Conservation (phyloP, 2,888 invertebrate genomes). For the Chesias legatella region DNA sequence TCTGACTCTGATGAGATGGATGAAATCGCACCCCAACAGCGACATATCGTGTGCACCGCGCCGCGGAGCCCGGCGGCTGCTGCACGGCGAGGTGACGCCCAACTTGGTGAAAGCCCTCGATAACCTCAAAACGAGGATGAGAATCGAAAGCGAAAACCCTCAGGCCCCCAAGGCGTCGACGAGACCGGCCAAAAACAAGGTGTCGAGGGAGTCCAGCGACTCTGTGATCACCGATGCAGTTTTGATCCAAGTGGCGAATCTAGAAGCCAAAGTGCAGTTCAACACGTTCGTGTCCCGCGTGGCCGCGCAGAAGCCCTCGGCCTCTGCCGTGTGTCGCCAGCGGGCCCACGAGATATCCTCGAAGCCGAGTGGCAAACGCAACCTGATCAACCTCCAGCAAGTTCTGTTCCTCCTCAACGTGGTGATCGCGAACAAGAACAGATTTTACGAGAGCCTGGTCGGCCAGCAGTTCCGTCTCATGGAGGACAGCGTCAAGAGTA, state of each 20-base stretch:
- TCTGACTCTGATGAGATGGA: slow-evolving; percentile 72
- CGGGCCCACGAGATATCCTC: not conserved
- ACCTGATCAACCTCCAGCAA: not conserved
- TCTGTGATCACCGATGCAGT: too few species aligned
- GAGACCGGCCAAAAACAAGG: too few species aligned
- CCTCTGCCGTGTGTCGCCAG: too few species aligned
- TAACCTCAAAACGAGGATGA: not conserved
- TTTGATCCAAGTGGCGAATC: too few species aligned
- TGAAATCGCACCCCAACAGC: slow-evolving; percentile 65
- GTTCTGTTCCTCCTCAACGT: not conserved
- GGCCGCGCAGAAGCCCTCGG: not conserved
- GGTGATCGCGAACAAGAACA: not conserved
- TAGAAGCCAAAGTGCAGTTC: too few species aligned
- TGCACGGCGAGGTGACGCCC: slow-evolving; percentile 36
- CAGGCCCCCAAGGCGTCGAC: too few species aligned
- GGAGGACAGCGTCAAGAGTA: not conserved
- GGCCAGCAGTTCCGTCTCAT: not conserved
- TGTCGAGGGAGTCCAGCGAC: too few species aligned
- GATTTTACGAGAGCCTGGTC: not conserved
- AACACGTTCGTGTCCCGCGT: too few species aligned
- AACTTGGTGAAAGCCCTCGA: slow-evolving; percentile 1
- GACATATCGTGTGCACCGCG: slow-evolving; percentile 60
- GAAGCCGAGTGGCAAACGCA: not conserved
- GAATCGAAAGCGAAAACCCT: not conserved
- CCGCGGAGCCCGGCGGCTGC: slow-evolving; percentile 39